phyloP scores from a whole-genome alignment of 2,888 invertebrate genomes.

The Tipula helvola region DNA sequence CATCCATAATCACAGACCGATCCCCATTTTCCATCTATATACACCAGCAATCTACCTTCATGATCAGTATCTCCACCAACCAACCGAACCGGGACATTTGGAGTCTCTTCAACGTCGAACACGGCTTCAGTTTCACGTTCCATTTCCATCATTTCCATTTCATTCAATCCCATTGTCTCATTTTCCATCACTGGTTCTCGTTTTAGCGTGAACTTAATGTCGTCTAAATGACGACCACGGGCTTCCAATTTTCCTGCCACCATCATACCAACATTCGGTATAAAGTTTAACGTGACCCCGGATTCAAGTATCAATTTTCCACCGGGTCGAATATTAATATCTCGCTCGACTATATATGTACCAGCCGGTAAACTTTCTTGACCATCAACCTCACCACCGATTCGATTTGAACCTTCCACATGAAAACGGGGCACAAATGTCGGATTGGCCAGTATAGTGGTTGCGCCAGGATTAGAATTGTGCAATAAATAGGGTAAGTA shows the following conservation, averaged over 20 bases:
- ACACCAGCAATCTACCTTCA: conserved; percentile 81
- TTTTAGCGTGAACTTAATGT: conserved; percentile 66
- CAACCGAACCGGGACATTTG: conserved; percentile 60
- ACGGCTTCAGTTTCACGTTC: conserved; percentile 48
- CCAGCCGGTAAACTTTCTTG: conserved; percentile 70
- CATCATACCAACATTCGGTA: conserved; percentile 91
- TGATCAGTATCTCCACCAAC: conserved; percentile 66
- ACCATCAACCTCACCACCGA: conserved; percentile 91
- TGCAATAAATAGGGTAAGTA: conserved; percentile 86
- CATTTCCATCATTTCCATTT: conserved; percentile 39
- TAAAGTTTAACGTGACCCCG: conserved; percentile 81
- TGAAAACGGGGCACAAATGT: conserved; percentile 69
- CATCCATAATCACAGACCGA: conserved; percentile 96
- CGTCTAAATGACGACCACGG: conserved; percentile 63
- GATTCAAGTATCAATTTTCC: conserved; percentile 78
- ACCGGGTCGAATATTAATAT: conserved; percentile 90
- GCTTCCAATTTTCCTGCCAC: conserved; percentile 85
- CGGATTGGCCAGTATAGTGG: conserved; percentile 63
- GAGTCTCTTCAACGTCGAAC: conserved; percentile 40
- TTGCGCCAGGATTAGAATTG: conserved; percentile 79
- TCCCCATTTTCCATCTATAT: conserved; percentile 82
- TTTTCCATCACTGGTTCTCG: conserved; percentile 58
- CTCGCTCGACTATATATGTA: conserved; percentile 82
- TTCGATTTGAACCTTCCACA: conserved; percentile 51
- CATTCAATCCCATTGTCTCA: conserved; percentile 44